Conservation (phyloP, 2,888 invertebrate species). For the Halictus ligatus region DNA sequence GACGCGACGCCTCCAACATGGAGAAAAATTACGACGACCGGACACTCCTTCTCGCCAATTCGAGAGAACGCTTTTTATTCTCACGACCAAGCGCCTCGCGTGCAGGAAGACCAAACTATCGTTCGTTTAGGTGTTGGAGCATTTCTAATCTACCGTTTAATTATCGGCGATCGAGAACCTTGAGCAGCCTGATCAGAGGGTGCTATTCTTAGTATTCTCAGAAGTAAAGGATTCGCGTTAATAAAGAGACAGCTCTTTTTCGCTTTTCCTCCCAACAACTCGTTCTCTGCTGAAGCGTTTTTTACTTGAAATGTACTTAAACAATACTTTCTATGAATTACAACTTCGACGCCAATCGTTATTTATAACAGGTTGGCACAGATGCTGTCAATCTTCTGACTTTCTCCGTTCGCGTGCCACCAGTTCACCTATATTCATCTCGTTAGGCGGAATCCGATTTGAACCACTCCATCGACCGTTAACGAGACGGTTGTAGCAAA, state of each 20-base stretch:
- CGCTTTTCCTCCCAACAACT: no score
- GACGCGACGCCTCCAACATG: neutral
- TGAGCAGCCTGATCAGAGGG: neutral
- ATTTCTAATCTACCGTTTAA: neutral
- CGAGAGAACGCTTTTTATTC: neutral
- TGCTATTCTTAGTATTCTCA: neutral
- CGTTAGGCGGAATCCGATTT: neutral
- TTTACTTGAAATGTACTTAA: neutral
- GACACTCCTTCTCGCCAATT: neutral
- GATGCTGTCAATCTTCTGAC: neutral
- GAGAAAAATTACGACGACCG: slow-evolving; percentile 9
- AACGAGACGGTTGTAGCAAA: neutral
- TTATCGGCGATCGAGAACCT: neutral
- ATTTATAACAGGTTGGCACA: neutral
- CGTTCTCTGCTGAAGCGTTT: no score
- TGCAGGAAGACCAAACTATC: neutral
- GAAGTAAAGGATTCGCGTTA: neutral
- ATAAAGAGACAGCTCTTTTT: neutral
- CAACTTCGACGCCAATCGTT: neutral
- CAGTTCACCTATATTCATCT: neutral
- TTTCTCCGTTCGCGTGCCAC: neutral
- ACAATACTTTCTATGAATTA: neutral
- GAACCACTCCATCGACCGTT: neutral
- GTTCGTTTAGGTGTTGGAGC: neutral
- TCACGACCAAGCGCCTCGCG: neutral